These are phyloP conservation scores for Oopsacas minuta DNA, from an alignment of 37 sponge, comb jelly and placozoan genomes.

Conservation along the genomic window DNA sequence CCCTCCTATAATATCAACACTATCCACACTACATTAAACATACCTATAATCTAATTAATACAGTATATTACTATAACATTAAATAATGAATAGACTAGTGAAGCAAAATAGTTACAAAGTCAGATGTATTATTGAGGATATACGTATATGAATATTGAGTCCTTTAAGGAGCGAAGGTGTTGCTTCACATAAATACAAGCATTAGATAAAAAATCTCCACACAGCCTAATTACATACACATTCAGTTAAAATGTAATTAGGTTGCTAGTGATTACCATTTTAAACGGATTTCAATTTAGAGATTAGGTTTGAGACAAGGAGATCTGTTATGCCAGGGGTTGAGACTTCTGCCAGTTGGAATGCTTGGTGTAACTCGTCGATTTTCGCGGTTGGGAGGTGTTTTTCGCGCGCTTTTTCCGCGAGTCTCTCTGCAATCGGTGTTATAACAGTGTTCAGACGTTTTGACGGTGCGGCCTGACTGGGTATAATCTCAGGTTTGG, in stretches of 20 bases:
- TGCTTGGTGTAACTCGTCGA: constrained; percentile 60
- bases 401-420: constrained; percentile 19
- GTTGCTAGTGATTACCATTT: not conserved
- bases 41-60: not conserved
- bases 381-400: constrained; percentile 20
- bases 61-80: not conserved
- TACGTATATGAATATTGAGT: constrained; percentile 3
- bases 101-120: not conserved
- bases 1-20: no score
- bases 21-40: no score
- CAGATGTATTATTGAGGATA: not conserved
- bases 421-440: not conserved
- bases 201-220: constrained; percentile 3
- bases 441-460: constrained; percentile 9
- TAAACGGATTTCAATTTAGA: constrained; percentile 24
- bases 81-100: not conserved
- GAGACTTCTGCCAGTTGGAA: constrained; percentile 67
- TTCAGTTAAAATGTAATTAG: no score
- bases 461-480: not conserved
- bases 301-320: constrained; percentile 20
- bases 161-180: not conserved
- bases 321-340: constrained; percentile 62
- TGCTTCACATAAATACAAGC: not conserved
- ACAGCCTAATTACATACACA: no score
- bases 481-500: constrained; percentile 12